phyloP scores from a whole-genome alignment of 2,113 vertebrate species.

The Gasterosteus nipponicus region DNA sequence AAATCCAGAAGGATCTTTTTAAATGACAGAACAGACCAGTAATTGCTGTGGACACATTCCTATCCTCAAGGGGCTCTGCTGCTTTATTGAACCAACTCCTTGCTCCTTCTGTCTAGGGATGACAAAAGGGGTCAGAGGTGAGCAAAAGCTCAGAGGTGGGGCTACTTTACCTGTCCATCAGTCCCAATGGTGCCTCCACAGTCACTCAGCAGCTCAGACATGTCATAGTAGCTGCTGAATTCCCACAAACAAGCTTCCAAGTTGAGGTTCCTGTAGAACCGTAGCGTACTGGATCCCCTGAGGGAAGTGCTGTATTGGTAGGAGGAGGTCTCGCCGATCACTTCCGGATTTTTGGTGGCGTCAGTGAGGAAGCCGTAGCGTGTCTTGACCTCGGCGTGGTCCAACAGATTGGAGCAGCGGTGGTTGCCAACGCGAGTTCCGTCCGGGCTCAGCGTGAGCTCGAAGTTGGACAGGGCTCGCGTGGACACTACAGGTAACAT shows the following conservation, averaged over 20 bases:
- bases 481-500: conserved; percentile 95
- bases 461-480: conserved; percentile 91
- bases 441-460: conserved; percentile 93
- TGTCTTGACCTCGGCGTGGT: conserved; percentile 89
- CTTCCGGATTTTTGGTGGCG: conserved; percentile 83
- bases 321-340: conserved; percentile 87
- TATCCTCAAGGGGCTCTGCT: background rate
- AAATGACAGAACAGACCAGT: conserved; percentile 6
- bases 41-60: conserved; percentile 35
- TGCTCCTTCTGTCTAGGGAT: conserved; percentile 23
- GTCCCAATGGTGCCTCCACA: conserved; percentile 85
- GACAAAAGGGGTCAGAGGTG: conserved; percentile 57
- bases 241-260: conserved; percentile 96
- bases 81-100: conserved; percentile 19
- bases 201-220: conserved; percentile 94
- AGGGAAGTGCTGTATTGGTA: conserved; percentile 89
- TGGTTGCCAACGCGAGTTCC: conserved; percentile 93
- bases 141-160: conserved; percentile 35
- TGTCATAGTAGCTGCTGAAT: conserved; percentile 93
- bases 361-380: conserved; percentile 90
- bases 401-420: conserved; percentile 93
- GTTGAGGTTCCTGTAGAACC: conserved; percentile 93
- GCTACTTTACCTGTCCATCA: conserved; percentile 87
- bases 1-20: conserved; percentile 5
- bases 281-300: conserved; percentile 84